These are phyloP conservation scores for Orchestes rusci DNA, from an alignment of 2,888 invertebrate species.

Conservation along the genomic window DNA sequence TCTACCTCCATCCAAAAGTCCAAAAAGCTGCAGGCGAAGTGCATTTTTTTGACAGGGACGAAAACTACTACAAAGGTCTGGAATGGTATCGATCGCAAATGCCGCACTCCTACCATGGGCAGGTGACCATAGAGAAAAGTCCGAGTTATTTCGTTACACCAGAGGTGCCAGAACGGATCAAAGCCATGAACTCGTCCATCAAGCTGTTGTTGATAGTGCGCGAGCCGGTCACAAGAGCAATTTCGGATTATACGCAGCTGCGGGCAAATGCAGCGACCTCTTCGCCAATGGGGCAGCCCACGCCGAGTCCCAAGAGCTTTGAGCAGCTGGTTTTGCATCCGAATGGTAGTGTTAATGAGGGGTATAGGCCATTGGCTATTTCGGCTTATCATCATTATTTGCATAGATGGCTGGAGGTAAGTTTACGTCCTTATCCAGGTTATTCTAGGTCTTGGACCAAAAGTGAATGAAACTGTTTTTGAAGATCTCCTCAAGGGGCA, in stretches of 20 bases:
- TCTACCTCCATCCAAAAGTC: constrained; percentile 87
- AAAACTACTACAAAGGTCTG: constrained; percentile 83
- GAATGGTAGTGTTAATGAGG: constrained; percentile 77
- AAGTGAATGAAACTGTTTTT: too few relatives aligned
- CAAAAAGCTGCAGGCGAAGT: constrained; percentile 92
- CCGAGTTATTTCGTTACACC: constrained; percentile 96
- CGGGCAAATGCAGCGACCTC: constrained; percentile 75
- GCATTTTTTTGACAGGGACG: constrained; percentile 94
- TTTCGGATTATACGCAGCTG: constrained; percentile 95
- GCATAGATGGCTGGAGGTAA: constrained; percentile 72
- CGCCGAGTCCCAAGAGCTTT: constrained; percentile 52
- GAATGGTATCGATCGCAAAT: constrained; percentile 95
- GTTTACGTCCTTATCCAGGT: background rate
- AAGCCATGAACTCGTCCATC: constrained; percentile 88
- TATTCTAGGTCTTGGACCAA: constrained; percentile 61
- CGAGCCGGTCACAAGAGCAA: constrained; percentile 91
- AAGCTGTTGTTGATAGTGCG: constrained; percentile 89
- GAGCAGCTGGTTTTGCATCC: constrained; percentile 74
- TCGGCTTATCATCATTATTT: constrained; percentile 89
- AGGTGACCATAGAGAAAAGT: constrained; percentile 95
- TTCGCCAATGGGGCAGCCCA: constrained; percentile 50
- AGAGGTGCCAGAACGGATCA: constrained; percentile 88
- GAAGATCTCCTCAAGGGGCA: too few relatives aligned
- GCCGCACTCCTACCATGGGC: constrained; percentile 87
- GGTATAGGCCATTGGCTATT: constrained; percentile 76